A percentile compares a stretch with the other conserved stretches of the same genome.
phyloP scores from a whole-genome alignment of 2,113 vertebrate species.

The Fulmarus glacialis region DNA sequence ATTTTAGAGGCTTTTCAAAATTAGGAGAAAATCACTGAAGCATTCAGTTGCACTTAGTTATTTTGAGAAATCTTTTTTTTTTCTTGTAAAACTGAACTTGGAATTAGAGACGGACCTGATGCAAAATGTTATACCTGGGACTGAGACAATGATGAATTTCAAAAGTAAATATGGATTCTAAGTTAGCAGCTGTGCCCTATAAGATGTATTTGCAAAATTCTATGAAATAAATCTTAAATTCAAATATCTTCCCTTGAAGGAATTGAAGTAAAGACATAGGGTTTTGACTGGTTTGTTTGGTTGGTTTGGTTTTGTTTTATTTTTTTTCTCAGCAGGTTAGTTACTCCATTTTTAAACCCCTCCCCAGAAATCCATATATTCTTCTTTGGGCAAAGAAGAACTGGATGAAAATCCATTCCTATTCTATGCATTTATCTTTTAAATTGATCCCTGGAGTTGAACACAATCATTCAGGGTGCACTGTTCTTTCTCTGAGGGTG shows the following conservation, averaged over 20 bases:
- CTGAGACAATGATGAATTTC: neutral
- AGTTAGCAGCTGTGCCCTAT: neutral
- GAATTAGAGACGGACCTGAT: neutral
- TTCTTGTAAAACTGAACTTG: neutral
- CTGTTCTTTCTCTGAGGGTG: neutral
- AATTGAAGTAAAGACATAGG: neutral
- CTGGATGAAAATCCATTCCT: neutral
- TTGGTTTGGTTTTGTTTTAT: neutral
- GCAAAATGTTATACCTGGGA: neutral
- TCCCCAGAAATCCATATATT: neutral
- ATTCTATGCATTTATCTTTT: neutral
- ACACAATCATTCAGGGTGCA: neutral
- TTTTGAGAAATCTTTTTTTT: neutral
- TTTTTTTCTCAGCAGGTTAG: neutral
- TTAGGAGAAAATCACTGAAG: neutral
- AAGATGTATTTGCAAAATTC: neutral
- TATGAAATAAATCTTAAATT: neutral
- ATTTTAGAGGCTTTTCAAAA: neutral
- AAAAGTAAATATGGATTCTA: neutral
- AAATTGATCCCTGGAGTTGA: neutral
- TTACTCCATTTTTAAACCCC: neutral
- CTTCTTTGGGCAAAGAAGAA: neutral
- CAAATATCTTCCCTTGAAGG: neutral
- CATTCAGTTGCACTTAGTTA: neutral
- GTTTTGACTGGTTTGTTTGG: neutral